Evolutionary conservation across 1,140 invertebrate species (phyloP), one percentile per base, ranked within the genome.

Genomic region (Diachasma alloeum): DNA sequence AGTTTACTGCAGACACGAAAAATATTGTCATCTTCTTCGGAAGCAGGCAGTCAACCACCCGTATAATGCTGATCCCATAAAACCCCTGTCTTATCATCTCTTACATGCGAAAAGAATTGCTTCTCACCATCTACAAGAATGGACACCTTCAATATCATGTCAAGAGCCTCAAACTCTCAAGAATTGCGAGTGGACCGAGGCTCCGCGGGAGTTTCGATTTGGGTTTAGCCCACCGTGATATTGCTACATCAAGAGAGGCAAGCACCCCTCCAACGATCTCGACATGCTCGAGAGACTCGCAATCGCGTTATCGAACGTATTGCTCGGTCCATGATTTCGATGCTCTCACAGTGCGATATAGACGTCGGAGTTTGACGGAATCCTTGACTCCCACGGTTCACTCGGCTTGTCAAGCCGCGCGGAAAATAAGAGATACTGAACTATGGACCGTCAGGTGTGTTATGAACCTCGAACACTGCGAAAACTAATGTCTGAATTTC

Each of bases 151-250:
- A 53, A n/a, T 53, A 53, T 9, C 11, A n/a, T n/a, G 48, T 66
- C 26, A 24, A 63, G 3, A 37, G 22, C 19, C 42, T 22, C 8
- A 22, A 59, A 39, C 22, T 11, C 26, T 11, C 5, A 59, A 39
- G 53, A 46, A 46, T 46, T 46, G 24, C 15, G 26, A 72, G 26
- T 37, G 70, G 31, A 42, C 42, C 53, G 24, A 26, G 24, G 17
- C 19, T 13, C n/a, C n/a, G 22, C 3, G 22, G 31, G 13, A n/a
- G 44, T 74, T 68, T 68, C 24, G 56, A 75, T 75, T 75, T 19
- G 74, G 17, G 37, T 53, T 71, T 63, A 71, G 48, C 48, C 26
- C 67, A 74, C 31, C 74, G 67, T 71, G 68, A 66, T 71, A 76
- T 76, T 76, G 36, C 36, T 71, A 67, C 63, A 76, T 31, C 24